Conservation (phyloP, 2,888 invertebrate species). For the Notocelia uddmanniana region DNA sequence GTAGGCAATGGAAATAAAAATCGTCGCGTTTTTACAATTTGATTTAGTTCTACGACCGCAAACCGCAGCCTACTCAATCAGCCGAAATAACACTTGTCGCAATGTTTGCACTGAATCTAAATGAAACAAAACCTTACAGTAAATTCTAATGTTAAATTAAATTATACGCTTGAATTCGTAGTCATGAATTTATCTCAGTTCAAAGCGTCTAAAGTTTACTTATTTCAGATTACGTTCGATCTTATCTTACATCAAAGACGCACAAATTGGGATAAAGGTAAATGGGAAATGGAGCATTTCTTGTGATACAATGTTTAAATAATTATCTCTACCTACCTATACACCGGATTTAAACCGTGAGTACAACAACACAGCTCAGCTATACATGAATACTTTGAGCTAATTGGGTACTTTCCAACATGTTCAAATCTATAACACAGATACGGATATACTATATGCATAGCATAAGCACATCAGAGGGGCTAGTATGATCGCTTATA, state of each 20-base stretch:
- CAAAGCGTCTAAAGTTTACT: slow-evolving; percentile 32
- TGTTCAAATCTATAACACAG: too few relatives aligned
- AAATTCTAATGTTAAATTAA: slow-evolving; percentile 22
- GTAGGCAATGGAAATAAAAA: slow-evolving; percentile 38
- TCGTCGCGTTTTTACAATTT: slow-evolving; percentile 22
- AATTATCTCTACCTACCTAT: background rate
- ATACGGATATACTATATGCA: too few relatives aligned
- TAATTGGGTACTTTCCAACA: too few relatives aligned
- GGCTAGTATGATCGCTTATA: too few relatives aligned
- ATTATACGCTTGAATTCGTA: slow-evolving; percentile 27
- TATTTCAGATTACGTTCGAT: slow-evolving; percentile 32
- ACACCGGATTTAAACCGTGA: too few relatives aligned
- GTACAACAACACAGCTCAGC: too few relatives aligned
- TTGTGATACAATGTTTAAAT: background rate
- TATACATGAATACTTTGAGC: too few relatives aligned
- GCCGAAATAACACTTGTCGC: slow-evolving; percentile 26
- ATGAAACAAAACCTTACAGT: slow-evolving; percentile 21
- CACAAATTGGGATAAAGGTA: slow-evolving; percentile 9
- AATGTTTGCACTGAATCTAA: slow-evolving; percentile 22
- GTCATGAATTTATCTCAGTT: slow-evolving; percentile 23
- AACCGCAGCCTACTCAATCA: slow-evolving; percentile 34
- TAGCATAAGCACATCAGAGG: too few relatives aligned
- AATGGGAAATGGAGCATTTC: background rate
- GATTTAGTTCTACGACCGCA: slow-evolving; percentile 20
- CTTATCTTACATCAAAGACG: slow-evolving; percentile 22